These are phyloP conservation scores for Zygogramma bicolorata DNA, from an alignment of 2,888 invertebrate species.

Conservation along the genomic window DNA sequence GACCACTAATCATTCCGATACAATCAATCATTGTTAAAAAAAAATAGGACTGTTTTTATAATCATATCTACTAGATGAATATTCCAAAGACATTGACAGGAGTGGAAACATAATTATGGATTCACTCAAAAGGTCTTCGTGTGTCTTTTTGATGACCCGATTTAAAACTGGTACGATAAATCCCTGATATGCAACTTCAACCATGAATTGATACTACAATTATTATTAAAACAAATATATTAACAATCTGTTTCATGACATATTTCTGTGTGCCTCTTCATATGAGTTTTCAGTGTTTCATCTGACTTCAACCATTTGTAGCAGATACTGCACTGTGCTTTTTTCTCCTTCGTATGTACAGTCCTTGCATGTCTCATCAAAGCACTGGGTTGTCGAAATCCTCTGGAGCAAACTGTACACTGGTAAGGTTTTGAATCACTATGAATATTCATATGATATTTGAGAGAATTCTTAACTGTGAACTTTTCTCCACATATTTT, in stretches of 20 bases:
- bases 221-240: too few species aligned
- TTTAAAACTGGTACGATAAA: too few species aligned
- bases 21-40: too few species aligned
- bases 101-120: too few species aligned
- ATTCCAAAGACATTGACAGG: too few species aligned
- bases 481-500: constrained; percentile 43
- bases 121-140: too few species aligned
- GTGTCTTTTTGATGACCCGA: too few species aligned
- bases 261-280: constrained; percentile 31
- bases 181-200: too few species aligned
- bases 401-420: constrained; percentile 43
- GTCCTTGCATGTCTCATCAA: constrained; percentile 34
- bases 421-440: constrained; percentile 45
- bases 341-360: constrained; percentile 27
- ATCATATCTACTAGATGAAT: too few species aligned
- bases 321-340: constrained; percentile 28
- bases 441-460: constrained; percentile 45
- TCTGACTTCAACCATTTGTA: constrained; percentile 28
- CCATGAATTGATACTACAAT: too few species aligned
- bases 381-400: constrained; percentile 46
- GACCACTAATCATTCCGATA: too few species aligned
- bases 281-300: constrained; percentile 40
- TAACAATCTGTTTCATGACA: background rate
- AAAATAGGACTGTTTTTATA: too few species aligned
- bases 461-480: constrained; percentile 35